A percentile compares a stretch with the other conserved stretches of the same genome.
phyloP scores from a whole-genome alignment of 2,888 invertebrate genomes.

The Xanthorhoe designata region DNA sequence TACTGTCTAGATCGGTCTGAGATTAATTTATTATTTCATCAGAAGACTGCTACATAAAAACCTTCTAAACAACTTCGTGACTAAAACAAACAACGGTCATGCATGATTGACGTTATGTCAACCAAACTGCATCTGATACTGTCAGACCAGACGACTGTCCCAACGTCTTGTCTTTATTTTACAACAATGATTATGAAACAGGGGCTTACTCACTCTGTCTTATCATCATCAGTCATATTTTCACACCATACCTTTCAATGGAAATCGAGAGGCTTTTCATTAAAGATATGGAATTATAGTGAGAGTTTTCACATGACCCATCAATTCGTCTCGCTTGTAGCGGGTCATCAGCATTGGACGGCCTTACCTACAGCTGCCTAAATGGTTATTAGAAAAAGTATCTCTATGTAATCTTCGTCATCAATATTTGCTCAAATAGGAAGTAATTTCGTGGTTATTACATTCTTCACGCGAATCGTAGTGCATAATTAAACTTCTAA shows the following conservation, averaged over 20 bases:
- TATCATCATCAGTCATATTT: slow-evolving; percentile 39
- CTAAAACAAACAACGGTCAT: slow-evolving; percentile 26
- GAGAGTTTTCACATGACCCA: slow-evolving; percentile 39
- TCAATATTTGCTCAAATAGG: slow-evolving; percentile 59
- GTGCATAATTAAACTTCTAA: slow-evolving; percentile 69
- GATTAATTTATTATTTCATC: slow-evolving; percentile 3
- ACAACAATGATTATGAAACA: slow-evolving; percentile 44
- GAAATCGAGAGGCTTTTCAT: slow-evolving; percentile 30
- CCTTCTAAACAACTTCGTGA: slow-evolving; percentile 55
- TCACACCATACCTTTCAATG: slow-evolving; percentile 26
- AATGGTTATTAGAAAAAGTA: slow-evolving; percentile 35
- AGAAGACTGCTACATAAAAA: slow-evolving; percentile 43
- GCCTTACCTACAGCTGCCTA: slow-evolving; percentile 9
- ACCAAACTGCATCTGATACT: slow-evolving; percentile 46
- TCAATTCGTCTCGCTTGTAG: slow-evolving; percentile 39
- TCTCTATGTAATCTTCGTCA: slow-evolving; percentile 34
- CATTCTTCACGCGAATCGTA: slow-evolving; percentile 71
- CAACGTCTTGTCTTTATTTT: slow-evolving; percentile 41
- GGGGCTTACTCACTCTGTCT: slow-evolving; percentile 27
- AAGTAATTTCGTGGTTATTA: slow-evolving; percentile 80
- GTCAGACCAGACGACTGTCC: slow-evolving; percentile 49
- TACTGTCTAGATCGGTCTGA: slow-evolving; percentile 50
- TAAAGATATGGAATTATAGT: slow-evolving; percentile 30
- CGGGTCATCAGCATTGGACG: slow-evolving; percentile 29
- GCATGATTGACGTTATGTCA: slow-evolving; percentile 55